phyloP scores from a whole-genome alignment of 2,797 vertebrate species.

The Cephalopachus bancanus region DNA sequence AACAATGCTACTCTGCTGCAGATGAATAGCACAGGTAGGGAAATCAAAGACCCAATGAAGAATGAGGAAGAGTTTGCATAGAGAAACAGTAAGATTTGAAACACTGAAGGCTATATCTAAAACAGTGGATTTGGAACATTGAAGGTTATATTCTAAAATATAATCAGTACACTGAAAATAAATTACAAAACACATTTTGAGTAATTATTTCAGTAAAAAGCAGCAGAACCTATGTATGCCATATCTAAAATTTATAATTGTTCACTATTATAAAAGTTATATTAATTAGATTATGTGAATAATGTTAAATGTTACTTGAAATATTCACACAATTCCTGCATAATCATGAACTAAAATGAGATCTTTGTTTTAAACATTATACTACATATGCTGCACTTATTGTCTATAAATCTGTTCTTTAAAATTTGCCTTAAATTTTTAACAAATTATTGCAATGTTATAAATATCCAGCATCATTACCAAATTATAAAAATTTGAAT shows the following conservation, averaged over 20 bases:
- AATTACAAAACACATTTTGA: background rate
- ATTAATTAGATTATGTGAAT: background rate
- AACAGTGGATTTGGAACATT: background rate
- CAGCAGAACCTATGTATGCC: background rate
- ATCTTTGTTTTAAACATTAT: background rate
- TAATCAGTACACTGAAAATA: background rate
- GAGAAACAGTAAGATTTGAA: background rate
- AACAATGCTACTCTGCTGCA: background rate
- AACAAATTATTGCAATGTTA: background rate
- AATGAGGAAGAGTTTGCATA: slow-evolving; percentile 63
- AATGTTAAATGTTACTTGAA: background rate
- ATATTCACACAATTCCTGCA: background rate
- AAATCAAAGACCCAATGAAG: background rate
- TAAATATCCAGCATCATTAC: background rate
- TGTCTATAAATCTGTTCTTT: background rate
- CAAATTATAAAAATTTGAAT: background rate
- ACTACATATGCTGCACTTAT: background rate
- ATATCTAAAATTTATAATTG: background rate
- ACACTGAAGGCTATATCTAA: too few relatives aligned
- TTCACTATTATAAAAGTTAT: background rate
- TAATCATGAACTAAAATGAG: slow-evolving; percentile 17
- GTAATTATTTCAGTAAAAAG: background rate
- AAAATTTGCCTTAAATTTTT: background rate
- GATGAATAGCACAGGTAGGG: slow-evolving; percentile 19
- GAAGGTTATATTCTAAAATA: background rate